Percentiles rank a stretch among this genome's conserved stretches.
These are phyloP conservation scores for Centruroides vittatus DNA, from an alignment of 1,140 invertebrate genomes.

Conservation along the genomic window DNA sequence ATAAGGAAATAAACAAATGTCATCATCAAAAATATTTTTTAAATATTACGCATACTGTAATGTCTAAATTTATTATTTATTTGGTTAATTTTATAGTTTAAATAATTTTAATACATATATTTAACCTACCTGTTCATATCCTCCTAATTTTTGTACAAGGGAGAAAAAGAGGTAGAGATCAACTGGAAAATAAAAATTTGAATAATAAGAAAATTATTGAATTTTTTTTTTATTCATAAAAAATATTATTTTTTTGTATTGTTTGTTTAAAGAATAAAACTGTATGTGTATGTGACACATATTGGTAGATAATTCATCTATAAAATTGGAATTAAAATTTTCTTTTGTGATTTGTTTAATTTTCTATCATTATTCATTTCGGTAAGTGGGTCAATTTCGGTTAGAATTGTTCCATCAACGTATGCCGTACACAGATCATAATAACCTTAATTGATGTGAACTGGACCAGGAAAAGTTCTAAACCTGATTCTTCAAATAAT, in stretches of 20 bases:
- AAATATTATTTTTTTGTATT: neutral
- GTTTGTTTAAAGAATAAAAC: neutral
- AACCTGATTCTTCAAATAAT: neutral
- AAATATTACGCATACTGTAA: neutral
- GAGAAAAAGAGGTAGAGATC: conserved; percentile 61
- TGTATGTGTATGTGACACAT: neutral
- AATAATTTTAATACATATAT: neutral
- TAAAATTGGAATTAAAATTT: neutral
- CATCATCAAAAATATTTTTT: neutral
- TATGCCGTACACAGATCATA: too few species aligned
- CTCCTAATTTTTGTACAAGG: conserved; percentile 58
- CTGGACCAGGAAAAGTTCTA: neutral
- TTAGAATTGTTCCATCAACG: too few species aligned
- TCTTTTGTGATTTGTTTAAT: neutral
- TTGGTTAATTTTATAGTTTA: neutral
- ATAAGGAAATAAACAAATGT: neutral
- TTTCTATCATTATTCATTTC: neutral
- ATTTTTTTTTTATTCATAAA: too few species aligned
- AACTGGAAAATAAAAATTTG: conserved; percentile 42
- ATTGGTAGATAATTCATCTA: neutral
- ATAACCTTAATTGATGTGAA: too few species aligned
- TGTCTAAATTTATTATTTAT: neutral
- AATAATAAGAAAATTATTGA: too few species aligned
- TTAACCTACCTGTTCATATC: conserved; percentile 47
- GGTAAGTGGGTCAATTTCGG: neutral